Evolutionary conservation across 2,888 invertebrate genomes (phyloP).

Genomic region (Agriopis marginaria): DNA sequence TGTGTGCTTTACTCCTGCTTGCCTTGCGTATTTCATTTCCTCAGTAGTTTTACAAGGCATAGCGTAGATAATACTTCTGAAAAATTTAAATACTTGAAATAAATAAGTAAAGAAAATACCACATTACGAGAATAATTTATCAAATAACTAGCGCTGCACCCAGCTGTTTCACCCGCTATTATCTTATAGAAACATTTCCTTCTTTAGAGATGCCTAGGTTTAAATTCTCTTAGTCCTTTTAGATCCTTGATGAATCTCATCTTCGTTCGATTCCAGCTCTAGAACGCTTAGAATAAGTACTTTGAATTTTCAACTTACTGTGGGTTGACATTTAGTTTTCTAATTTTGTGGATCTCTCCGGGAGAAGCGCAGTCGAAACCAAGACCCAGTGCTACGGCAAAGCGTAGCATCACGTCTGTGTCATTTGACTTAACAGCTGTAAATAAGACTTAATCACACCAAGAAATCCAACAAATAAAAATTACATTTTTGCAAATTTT

Average conservation of each 20-base stretch:
- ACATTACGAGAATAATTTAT: too few relatives aligned
- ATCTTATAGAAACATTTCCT: too few relatives aligned
- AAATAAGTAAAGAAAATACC: too few relatives aligned
- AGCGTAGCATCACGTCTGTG: slow-evolving; percentile 54
- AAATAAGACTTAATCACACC: slow-evolving; percentile 26
- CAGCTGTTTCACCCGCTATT: too few relatives aligned
- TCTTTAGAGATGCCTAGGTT: too few relatives aligned
- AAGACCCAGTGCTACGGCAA: slow-evolving; percentile 50
- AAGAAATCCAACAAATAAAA: background rate
- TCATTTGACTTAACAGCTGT: slow-evolving; percentile 62
- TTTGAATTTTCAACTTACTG: slow-evolving; percentile 39
- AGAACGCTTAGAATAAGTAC: too few relatives aligned
- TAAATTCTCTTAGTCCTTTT: background rate
- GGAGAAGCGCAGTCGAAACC: slow-evolving; percentile 55
- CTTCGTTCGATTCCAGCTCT: background rate
- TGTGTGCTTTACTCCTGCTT: slow-evolving; percentile 53
- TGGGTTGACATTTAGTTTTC: slow-evolving; percentile 51
- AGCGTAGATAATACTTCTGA: slow-evolving; percentile 60
- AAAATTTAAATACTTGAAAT: background rate
- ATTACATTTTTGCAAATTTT: too few relatives aligned
- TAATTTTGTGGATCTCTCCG: slow-evolving; percentile 48
- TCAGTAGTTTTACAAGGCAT: slow-evolving; percentile 55
- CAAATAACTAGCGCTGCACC: too few relatives aligned
- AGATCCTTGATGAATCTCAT: background rate
- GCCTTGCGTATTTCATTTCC: slow-evolving; percentile 57